Conservation (phyloP, 2,797 vertebrate genomes). For the Pipistrellus kuhlii region DNA sequence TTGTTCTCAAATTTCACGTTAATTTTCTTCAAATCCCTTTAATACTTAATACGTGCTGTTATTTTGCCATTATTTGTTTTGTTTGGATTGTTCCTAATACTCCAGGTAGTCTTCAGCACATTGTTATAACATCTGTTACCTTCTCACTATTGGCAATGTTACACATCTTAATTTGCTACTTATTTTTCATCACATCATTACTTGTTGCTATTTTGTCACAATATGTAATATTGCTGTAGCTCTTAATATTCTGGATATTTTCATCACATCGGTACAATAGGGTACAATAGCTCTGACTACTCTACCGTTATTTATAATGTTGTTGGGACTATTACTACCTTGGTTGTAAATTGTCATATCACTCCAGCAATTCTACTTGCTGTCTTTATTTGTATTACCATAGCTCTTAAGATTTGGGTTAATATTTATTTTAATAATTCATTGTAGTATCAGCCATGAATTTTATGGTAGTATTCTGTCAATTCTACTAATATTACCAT, state of each 20-base stretch:
- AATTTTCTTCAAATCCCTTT: slow-evolving; percentile 18
- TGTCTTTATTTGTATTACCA: slow-evolving; percentile 48
- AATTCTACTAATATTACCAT: background rate
- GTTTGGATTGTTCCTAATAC: background rate
- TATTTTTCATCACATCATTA: slow-evolving; percentile 72
- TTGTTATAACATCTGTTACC: background rate
- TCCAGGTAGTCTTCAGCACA: slow-evolving; percentile 37
- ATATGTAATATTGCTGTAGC: slow-evolving; percentile 64
- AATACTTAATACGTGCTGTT: background rate
- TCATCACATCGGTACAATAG: slow-evolving; percentile 55
- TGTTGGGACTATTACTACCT: slow-evolving; percentile 58
- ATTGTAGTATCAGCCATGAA: slow-evolving; percentile 35
- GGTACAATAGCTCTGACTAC: slow-evolving; percentile 51
- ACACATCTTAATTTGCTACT: slow-evolving; percentile 37
- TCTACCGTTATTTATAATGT: slow-evolving; percentile 73
- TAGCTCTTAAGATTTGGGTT: slow-evolving; percentile 47
- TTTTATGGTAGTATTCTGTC: background rate
- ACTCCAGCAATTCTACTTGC: slow-evolving; percentile 44
- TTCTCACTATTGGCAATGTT: slow-evolving; percentile 61
- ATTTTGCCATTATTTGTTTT: slow-evolving; percentile 48
- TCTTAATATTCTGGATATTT: slow-evolving; percentile 66
- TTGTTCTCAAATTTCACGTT: background rate
- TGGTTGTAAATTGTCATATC: slow-evolving; percentile 73
- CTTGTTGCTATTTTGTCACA: slow-evolving; percentile 62
- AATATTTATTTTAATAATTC: slow-evolving; percentile 58